A percentile compares a stretch with the other conserved stretches of the same genome.
phyloP scores from a whole-genome alignment of 2,797 vertebrate species.

The Malurus leucopterus region DNA sequence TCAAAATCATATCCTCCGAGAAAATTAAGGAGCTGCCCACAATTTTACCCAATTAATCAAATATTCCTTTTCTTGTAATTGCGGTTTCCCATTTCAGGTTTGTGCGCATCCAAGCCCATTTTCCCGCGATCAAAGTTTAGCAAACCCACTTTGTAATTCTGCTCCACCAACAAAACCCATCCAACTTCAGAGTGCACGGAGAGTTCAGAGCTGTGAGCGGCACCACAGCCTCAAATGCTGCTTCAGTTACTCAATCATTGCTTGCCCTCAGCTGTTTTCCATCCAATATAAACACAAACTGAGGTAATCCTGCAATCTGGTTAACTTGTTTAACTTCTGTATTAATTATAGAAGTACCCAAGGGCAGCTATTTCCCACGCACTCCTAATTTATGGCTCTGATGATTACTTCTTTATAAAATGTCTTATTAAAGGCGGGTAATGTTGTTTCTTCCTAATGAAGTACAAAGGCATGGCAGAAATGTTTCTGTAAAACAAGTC shows the following conservation, averaged over 20 bases:
- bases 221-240: neutral
- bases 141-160: neutral
- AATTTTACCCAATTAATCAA: neutral
- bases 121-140: neutral
- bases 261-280: conserved; percentile 56
- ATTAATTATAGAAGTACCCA: conserved; percentile 64
- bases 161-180: neutral
- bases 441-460: conserved; percentile 43
- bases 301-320: conserved; percentile 48
- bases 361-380: conserved; percentile 45
- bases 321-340: conserved; percentile 55
- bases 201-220: neutral
- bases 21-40: neutral
- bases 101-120: neutral
- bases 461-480: conserved; percentile 27
- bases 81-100: neutral
- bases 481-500: conserved; percentile 39
- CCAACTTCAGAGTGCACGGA: neutral
- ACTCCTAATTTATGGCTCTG: conserved; percentile 33
- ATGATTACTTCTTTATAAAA: conserved; percentile 32
- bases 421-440: conserved; percentile 32
- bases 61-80: neutral
- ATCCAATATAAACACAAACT: conserved; percentile 56
- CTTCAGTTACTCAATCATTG: conserved; percentile 3
- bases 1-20: neutral